Evolutionary conservation across 2,113 vertebrate species (phyloP).

Genomic region (Neotragus pygmaeus): DNA sequence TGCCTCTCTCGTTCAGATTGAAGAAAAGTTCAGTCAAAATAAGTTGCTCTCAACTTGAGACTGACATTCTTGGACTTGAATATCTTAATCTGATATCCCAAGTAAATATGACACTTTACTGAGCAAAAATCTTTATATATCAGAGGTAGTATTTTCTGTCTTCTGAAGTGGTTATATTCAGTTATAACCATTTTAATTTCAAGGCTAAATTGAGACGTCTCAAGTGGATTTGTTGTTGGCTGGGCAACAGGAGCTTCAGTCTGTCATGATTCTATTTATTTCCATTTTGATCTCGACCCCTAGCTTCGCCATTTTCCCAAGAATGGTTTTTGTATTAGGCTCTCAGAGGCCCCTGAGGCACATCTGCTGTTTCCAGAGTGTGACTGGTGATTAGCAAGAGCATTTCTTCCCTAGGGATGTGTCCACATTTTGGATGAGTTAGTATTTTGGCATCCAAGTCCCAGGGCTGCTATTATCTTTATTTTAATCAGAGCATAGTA

Average conservation of each 20-base stretch:
- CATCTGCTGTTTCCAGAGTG: background rate
- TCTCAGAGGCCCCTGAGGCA: background rate
- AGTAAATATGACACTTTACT: background rate
- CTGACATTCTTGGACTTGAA: background rate
- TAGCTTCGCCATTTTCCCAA: background rate
- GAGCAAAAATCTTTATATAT: background rate
- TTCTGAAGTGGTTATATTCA: background rate
- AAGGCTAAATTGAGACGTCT: background rate
- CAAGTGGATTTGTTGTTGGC: background rate
- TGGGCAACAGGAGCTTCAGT: background rate
- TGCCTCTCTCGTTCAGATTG: background rate
- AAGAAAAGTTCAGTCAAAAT: background rate
- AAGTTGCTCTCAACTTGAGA: background rate
- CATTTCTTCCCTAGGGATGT: background rate
- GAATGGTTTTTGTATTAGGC: background rate
- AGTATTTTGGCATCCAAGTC: conserved; percentile 6
- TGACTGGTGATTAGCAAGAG: background rate
- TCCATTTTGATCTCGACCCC: background rate
- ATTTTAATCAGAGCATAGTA: background rate
- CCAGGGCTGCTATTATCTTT: conserved; percentile 12
- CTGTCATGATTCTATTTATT: background rate
- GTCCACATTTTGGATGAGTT: conserved; percentile 35
- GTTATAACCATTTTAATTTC: background rate
- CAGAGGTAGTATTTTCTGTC: background rate
- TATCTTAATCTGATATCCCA: background rate